Conservation (phyloP, 2,888 invertebrate species). For the Melinaea marsaeus region DNA sequence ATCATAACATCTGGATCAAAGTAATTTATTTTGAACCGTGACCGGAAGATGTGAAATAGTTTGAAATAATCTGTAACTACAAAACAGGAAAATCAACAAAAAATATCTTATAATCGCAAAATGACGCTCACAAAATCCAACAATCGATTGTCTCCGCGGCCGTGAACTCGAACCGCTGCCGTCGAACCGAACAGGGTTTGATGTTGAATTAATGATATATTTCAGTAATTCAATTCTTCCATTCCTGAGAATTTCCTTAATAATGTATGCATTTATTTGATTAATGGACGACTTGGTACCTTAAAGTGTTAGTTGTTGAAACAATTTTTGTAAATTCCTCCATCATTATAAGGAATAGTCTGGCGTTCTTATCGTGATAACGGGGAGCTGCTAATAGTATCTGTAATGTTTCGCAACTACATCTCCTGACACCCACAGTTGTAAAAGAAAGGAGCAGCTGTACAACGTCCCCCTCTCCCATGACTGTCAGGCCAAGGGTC, state of each 20-base stretch:
- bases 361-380: conserved; percentile 41
- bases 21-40: background rate
- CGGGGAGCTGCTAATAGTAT: conserved; percentile 13
- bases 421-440: conserved; percentile 49
- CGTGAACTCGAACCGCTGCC: conserved; percentile 62
- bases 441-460: conserved; percentile 73
- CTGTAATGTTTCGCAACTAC: conserved; percentile 47
- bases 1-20: conserved; percentile 22
- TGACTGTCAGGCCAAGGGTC: conserved; percentile 73
- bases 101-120: conserved; percentile 35
- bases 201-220: too few species aligned
- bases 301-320: too few species aligned
- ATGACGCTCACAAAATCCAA: conserved; percentile 32
- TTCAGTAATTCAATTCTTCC: too few species aligned
- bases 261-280: too few species aligned
- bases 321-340: too few species aligned
- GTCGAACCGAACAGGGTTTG: conserved; percentile 26
- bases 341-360: too few species aligned
- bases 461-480: conserved; percentile 67
- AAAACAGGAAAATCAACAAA: background rate
- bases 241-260: too few species aligned
- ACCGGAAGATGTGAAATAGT: background rate
- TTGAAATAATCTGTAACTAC: background rate
- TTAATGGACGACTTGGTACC: too few species aligned
- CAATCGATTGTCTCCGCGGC: conserved; percentile 69